phyloP scores from a whole-genome alignment of 2,113 vertebrate genomes.

The Murina feae region DNA sequence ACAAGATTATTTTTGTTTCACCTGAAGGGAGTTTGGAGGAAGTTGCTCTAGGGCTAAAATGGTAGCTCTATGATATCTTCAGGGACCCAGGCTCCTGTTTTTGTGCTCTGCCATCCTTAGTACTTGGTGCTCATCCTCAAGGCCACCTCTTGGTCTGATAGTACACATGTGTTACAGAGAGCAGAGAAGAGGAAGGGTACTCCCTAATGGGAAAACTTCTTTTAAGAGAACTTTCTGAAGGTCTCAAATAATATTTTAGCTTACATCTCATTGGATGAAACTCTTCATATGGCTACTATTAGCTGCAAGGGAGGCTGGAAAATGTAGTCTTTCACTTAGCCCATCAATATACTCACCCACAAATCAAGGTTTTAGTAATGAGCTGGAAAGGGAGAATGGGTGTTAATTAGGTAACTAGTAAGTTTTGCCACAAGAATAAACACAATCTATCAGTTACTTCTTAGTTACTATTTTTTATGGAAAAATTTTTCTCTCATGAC shows the following conservation, averaged over 20 bases:
- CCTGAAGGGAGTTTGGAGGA: neutral
- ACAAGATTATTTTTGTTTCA: neutral
- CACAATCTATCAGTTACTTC: neutral
- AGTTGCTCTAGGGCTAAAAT: neutral
- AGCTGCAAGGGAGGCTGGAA: neutral
- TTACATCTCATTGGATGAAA: neutral
- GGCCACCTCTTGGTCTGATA: neutral
- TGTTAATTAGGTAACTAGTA: neutral
- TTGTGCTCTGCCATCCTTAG: neutral
- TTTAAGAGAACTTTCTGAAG: neutral
- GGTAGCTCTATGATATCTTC: neutral
- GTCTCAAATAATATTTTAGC: neutral
- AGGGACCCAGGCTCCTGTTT: neutral
- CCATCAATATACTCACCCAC: neutral
- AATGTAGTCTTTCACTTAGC: neutral
- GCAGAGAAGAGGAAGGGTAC: neutral
- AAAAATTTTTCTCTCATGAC: neutral
- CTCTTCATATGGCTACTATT: neutral
- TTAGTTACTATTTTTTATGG: neutral
- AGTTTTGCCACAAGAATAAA: neutral
- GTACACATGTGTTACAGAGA: neutral
- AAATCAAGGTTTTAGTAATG: neutral
- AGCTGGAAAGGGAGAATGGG: neutral
- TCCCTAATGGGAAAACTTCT: neutral
- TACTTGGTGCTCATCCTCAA: neutral